Conservation (phyloP, 2,888 invertebrate species). For the Antitype chi region DNA sequence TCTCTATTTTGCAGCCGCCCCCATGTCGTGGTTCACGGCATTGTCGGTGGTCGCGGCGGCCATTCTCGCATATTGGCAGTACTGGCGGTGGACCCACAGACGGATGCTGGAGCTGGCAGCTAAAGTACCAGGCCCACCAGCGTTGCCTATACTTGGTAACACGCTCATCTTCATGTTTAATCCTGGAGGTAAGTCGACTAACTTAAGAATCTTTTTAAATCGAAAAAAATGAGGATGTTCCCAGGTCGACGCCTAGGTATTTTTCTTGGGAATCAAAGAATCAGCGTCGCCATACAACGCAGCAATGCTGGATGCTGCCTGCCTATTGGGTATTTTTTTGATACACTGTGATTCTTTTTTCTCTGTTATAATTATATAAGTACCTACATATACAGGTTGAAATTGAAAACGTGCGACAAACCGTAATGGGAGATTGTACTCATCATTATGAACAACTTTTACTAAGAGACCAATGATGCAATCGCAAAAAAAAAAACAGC, state of each 20-base stretch:
- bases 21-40: conserved; percentile 56
- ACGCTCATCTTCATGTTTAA: conserved; percentile 76
- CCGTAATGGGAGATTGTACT: no score
- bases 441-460: no score
- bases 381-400: no score
- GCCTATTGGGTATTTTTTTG: no score
- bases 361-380: no score
- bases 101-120: conserved; percentile 76
- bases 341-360: no score
- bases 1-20: neutral
- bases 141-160: conserved; percentile 80
- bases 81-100: conserved; percentile 77
- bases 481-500: no score
- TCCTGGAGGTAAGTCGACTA: conserved; percentile 74
- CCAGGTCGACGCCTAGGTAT: neutral
- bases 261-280: neutral
- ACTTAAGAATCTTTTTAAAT: neutral
- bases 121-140: conserved; percentile 78
- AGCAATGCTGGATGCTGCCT: no score
- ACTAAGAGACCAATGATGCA: no score
- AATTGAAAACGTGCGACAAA: no score
- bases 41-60: conserved; percentile 28
- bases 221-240: neutral
- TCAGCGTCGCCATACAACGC: no score
- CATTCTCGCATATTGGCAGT: conserved; percentile 74